Conservation (phyloP, 2,113 vertebrate species). For the Cercocebus atys region DNA sequence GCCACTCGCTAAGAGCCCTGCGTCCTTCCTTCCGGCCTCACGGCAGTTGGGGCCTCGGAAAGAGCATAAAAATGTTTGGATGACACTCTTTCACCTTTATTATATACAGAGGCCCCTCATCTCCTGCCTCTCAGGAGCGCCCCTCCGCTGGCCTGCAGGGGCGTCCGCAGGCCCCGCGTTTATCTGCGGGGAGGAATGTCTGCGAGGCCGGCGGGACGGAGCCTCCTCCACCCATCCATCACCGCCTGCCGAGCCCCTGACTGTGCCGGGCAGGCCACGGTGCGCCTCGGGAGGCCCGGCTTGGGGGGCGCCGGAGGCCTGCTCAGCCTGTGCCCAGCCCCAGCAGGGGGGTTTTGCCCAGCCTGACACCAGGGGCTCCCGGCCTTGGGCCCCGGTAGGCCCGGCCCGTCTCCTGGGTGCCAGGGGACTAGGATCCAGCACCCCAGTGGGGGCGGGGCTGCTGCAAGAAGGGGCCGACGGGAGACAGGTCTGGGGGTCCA, state of each 20-base stretch:
- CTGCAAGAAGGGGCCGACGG: not conserved
- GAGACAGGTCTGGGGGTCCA: not conserved
- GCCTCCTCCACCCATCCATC: constrained; percentile 44
- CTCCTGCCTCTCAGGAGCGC: constrained; percentile 67
- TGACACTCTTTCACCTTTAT: constrained; percentile 76
- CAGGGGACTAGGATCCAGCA: not conserved
- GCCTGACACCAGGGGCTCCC: not conserved
- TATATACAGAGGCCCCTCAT: constrained; percentile 74
- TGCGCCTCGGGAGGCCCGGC: too few species aligned
- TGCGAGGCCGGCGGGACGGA: not conserved
- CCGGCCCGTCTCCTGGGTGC: not conserved
- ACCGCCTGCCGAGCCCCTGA: not conserved
- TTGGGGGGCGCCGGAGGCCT: not conserved
- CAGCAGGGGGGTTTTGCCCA: not conserved
- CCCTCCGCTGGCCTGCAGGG: not conserved
- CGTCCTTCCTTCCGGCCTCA: constrained; percentile 32
- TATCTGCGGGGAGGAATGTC: constrained; percentile 54
- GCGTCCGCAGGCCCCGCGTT: constrained; percentile 2
- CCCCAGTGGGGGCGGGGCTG: too few species aligned
- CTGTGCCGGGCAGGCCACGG: not conserved
- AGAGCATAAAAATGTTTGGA: constrained; percentile 67
- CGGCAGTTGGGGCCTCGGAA: constrained; percentile 40
- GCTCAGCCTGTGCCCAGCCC: not conserved
- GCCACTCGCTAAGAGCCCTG: constrained; percentile 34
- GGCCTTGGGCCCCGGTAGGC: not conserved